Evolutionary conservation across 2,888 invertebrate genomes (phyloP).

Genomic region (Arctia plantaginis): DNA sequence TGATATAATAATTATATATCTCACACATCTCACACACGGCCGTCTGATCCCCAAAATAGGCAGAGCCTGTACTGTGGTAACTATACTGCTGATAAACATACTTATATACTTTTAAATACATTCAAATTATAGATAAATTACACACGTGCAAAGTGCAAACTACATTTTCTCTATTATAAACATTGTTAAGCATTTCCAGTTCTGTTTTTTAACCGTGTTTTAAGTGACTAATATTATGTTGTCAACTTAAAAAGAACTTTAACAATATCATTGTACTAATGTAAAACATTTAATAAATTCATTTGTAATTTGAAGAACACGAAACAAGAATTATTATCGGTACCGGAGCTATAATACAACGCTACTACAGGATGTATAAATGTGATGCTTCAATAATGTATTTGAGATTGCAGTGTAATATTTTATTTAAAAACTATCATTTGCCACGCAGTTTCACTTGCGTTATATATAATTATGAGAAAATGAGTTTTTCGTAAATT

Average conservation of each 20-base stretch:
- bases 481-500: no score
- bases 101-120: no score
- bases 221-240: background rate
- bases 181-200: background rate
- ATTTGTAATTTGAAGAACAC: background rate
- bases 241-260: background rate
- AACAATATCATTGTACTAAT: background rate
- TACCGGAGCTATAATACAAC: background rate
- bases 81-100: no score
- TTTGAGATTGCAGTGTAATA: background rate
- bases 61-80: no score
- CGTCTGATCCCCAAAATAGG: no score
- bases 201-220: background rate
- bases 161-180: background rate
- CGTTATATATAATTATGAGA: background rate
- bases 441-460: background rate
- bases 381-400: slow-evolving; percentile 2
- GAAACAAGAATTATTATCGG: background rate
- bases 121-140: no score
- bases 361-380: background rate
- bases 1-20: no score
- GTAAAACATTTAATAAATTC: background rate
- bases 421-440: background rate
- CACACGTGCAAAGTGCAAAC: background rate
- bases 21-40: no score